These are phyloP conservation scores for Sarcophaga rosellei DNA, from an alignment of 2,888 invertebrate species.

Conservation along the genomic window DNA sequence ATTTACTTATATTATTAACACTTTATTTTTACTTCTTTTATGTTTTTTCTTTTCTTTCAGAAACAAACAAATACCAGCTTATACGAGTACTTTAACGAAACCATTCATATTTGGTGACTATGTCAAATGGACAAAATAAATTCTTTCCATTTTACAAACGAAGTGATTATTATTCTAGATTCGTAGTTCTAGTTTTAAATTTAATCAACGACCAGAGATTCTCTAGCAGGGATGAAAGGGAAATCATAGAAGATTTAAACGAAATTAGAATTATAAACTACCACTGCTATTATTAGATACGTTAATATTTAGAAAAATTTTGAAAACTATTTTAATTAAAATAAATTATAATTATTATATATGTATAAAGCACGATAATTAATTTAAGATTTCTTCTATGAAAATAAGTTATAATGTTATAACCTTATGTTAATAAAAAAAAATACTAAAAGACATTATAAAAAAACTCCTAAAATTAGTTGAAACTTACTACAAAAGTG, in stretches of 20 bases:
- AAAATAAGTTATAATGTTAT: too few species aligned
- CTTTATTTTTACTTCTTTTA: not conserved
- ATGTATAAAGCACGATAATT: too few species aligned
- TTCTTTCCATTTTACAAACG: not conserved
- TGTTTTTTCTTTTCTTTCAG: conserved; percentile 67
- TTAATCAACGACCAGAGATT: conserved; percentile 11
- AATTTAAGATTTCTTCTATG: too few species aligned
- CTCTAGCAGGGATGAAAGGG: not conserved
- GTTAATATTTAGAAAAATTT: not conserved
- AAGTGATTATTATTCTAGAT: conserved; percentile 3
- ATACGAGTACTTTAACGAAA: conserved; percentile 77
- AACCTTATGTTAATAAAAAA: too few species aligned
- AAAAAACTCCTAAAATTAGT: too few species aligned
- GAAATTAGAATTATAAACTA: not conserved
- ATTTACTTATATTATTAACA: not conserved
- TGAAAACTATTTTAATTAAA: too few species aligned
- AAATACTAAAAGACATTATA: too few species aligned
- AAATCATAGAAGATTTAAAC: not conserved
- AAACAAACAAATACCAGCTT: conserved; percentile 77
- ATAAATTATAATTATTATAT: too few species aligned
- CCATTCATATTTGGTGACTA: conserved; percentile 79
- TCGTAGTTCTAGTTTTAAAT: conserved; percentile 12
- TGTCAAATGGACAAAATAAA: conserved; percentile 67
- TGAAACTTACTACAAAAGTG: too few species aligned
- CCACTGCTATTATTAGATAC: not conserved